phyloP scores from a whole-genome alignment of 2,797 vertebrate species.

The Molossus alvarezi region DNA sequence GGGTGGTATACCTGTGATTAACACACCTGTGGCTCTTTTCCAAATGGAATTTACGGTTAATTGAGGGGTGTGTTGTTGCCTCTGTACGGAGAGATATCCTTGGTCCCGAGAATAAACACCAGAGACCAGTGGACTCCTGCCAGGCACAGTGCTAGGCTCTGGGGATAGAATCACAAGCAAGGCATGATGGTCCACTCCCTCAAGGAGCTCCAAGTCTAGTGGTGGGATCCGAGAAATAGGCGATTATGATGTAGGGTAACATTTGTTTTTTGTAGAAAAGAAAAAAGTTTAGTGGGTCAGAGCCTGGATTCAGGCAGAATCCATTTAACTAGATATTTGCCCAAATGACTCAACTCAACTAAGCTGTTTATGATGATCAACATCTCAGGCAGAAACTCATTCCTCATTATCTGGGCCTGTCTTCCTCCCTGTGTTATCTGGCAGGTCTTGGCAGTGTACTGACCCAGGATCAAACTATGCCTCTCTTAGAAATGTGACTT shows the following conservation, averaged over 20 bases:
- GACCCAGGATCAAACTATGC: slow-evolving; percentile 71
- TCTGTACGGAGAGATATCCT: background rate
- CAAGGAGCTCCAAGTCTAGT: background rate
- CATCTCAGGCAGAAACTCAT: background rate
- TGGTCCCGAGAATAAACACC: background rate
- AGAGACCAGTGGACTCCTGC: background rate
- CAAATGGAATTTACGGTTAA: background rate
- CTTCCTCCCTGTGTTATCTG: background rate
- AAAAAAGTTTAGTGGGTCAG: slow-evolving; percentile 52
- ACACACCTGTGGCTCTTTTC: background rate
- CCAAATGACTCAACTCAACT: slow-evolving; percentile 66
- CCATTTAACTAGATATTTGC: slow-evolving; percentile 59
- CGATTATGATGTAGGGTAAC: background rate
- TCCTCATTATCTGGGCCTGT: slow-evolving; percentile 45
- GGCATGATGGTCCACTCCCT: background rate
- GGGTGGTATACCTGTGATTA: background rate
- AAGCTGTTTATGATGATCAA: slow-evolving; percentile 45
- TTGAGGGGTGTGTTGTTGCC: background rate
- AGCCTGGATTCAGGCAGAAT: slow-evolving; percentile 65
- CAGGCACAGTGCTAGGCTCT: background rate
- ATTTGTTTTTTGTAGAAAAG: background rate
- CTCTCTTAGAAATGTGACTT: slow-evolving; percentile 68
- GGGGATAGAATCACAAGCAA: background rate
- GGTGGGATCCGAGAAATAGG: background rate
- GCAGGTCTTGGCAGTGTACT: slow-evolving; percentile 60